Conservation (phyloP, 2,888 invertebrate species). For the Saturnia pavonia region DNA sequence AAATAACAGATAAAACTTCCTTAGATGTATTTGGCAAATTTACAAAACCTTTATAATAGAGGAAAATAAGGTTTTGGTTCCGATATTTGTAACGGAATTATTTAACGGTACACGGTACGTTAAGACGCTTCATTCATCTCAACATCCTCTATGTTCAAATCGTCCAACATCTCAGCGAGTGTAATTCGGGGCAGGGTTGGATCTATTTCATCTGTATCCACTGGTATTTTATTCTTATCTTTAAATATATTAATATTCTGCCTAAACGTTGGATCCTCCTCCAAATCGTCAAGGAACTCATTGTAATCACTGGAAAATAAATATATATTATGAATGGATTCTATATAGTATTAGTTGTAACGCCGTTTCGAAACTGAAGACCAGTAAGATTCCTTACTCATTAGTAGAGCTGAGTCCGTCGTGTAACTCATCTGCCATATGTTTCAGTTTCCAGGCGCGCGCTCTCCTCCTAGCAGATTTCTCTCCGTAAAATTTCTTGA, state of each 20-base stretch:
- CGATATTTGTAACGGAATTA: not conserved
- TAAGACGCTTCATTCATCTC: slow-evolving; percentile 84
- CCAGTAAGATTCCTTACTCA: slow-evolving; percentile 48
- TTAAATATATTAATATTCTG: slow-evolving; percentile 97
- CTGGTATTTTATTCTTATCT: slow-evolving; percentile 73
- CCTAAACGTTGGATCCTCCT: slow-evolving; percentile 95
- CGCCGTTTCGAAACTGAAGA: not conserved
- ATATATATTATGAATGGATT: not conserved
- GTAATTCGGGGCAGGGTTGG: slow-evolving; percentile 88
- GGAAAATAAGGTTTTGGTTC: not conserved
- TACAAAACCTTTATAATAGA: not conserved
- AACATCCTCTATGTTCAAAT: slow-evolving; percentile 90
- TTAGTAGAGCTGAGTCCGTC: slow-evolving; percentile 84
- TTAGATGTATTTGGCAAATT: not conserved
- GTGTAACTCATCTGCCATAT: slow-evolving; percentile 84
- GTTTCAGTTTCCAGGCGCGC: slow-evolving; percentile 95
- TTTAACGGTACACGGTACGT: not conserved
- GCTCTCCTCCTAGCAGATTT: slow-evolving; percentile 86
- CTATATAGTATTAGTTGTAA: not conserved
- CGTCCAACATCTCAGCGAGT: slow-evolving; percentile 96
- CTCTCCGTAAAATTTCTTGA: slow-evolving; percentile 94
- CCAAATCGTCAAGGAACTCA: slow-evolving; percentile 98
- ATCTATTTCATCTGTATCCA: slow-evolving; percentile 83
- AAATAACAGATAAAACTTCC: too few species aligned
- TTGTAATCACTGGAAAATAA: slow-evolving; percentile 89